phyloP scores from a whole-genome alignment of 2,797 vertebrate genomes.

The Pseudocheirus occidentalis region DNA sequence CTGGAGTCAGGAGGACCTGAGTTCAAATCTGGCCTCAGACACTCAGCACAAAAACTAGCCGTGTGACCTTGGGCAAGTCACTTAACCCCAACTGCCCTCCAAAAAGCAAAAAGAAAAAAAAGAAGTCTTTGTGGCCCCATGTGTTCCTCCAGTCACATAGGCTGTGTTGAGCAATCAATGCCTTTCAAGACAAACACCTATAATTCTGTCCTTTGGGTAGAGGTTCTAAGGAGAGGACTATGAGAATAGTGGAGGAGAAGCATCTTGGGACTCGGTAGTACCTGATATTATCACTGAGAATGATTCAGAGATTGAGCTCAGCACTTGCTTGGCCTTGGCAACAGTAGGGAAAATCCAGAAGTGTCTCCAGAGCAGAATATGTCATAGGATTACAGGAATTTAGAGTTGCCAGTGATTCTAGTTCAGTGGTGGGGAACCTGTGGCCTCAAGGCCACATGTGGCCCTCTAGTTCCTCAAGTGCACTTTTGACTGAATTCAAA shows the following conservation, averaged over 20 bases:
- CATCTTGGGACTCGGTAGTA: neutral
- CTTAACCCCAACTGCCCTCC: no score
- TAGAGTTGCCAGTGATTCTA: neutral
- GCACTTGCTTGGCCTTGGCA: neutral
- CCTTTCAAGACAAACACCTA: neutral
- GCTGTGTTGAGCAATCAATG: neutral
- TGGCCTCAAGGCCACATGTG: no score
- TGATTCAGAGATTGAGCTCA: neutral
- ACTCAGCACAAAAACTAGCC: no score
- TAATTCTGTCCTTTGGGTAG: neutral
- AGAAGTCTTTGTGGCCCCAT: neutral
- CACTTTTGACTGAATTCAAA: no score
- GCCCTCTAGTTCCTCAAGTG: no score
- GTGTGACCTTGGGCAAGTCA: no score
- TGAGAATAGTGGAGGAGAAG: neutral
- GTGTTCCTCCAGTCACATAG: neutral
- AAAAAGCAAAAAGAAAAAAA: no score
- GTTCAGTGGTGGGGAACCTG: no score
- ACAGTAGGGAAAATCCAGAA: neutral
- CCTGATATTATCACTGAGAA: neutral
- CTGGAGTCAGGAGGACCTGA: no score
- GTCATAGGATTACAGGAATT: neutral
- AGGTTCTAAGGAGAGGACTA: neutral
- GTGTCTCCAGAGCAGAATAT: neutral
- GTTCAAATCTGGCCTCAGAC: no score